Evolutionary conservation across 1,140 invertebrate genomes (phyloP).

Genomic region (Temnothorax curvispinosus): DNA sequence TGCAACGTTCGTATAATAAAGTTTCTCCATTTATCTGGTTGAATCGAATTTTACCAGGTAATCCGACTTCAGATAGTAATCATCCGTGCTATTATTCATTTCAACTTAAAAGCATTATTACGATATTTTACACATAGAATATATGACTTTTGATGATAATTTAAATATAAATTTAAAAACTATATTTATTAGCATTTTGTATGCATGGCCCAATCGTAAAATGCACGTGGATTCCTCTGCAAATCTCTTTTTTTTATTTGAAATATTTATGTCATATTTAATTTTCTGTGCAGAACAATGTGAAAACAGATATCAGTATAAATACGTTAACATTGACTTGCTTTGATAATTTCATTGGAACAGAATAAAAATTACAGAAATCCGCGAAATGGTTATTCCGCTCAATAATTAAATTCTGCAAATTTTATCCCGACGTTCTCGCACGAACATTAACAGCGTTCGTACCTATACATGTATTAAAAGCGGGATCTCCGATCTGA

Average conservation of each 20-base stretch:
- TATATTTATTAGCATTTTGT: not conserved
- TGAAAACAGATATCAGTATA: not conserved
- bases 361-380: not conserved
- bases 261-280: not conserved
- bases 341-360: not conserved
- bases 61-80: slow-evolving; percentile 31
- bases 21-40: slow-evolving; percentile 33
- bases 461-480: not conserved
- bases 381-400: not conserved
- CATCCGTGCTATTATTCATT: slow-evolving; percentile 1
- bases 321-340: not conserved
- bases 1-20: slow-evolving; percentile 41
- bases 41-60: slow-evolving; percentile 40
- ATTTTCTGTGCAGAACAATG: not conserved
- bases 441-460: not conserved
- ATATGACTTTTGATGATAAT: not conserved
- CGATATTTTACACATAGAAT: not conserved
- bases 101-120: not conserved
- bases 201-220: not conserved
- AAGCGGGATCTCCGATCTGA: not conserved
- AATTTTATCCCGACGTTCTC: not conserved
- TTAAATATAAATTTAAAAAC: not conserved
- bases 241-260: not conserved
- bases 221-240: not conserved
- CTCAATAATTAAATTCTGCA: slow-evolving; percentile 7